phyloP scores from a whole-genome alignment of 1,140 invertebrate genomes.

The Philotrypesis tridentata region DNA sequence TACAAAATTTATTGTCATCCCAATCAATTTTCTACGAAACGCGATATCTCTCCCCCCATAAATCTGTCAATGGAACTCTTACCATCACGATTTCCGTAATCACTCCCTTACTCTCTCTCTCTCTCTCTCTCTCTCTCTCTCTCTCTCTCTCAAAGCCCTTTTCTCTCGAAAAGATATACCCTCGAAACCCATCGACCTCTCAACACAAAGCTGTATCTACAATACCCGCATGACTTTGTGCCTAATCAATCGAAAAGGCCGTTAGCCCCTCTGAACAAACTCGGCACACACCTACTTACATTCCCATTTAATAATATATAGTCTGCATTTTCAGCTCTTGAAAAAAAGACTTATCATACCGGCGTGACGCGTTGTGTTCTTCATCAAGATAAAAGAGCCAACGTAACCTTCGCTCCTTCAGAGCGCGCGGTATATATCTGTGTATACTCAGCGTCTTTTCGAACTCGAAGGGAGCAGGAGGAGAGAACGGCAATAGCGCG shows the following conservation, averaged over 20 bases:
- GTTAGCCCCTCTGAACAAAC: conserved; percentile 2
- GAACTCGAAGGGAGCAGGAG: not conserved
- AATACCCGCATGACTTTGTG: not conserved
- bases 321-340: not conserved
- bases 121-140: too few species aligned
- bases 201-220: not conserved
- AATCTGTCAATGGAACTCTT: not conserved
- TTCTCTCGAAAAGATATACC: not conserved
- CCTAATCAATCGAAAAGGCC: conserved; percentile 28
- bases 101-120: too few species aligned
- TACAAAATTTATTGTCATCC: not conserved
- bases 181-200: not conserved
- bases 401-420: too few species aligned
- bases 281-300: not conserved
- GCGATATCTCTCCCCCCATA: not conserved
- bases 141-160: too few species aligned
- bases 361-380: too few species aligned
- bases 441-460: not conserved
- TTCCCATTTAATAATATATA: not conserved
- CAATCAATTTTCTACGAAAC: not conserved
- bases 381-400: not conserved
- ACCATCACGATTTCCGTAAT: not conserved
- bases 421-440: too few species aligned
- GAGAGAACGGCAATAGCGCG: not conserved
- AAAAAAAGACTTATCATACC: not conserved